Base-by-base conservation (phyloP, 2,797 vertebrate species). In the Rhadinocentrus ornatus region DNA sequence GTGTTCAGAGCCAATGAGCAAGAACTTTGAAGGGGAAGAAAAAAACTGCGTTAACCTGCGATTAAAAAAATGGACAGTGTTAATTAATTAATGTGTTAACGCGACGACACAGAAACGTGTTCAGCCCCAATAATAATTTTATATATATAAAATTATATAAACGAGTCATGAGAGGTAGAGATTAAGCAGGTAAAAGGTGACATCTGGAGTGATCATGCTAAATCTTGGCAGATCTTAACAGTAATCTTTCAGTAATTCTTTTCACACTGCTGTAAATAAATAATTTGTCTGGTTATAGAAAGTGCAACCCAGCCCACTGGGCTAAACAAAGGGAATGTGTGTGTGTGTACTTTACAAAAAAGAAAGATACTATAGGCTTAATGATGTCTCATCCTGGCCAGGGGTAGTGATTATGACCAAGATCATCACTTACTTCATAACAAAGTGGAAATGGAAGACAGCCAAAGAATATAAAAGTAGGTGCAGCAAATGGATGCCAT, bases 351-450 rank as follows among this genome's bases (percentile, higher is more conserved):
- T 22, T 61, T 56, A 37, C 16, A 41, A 41, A 41, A 29, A 83
- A 66, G 69, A 82, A 39, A 27, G 66, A 86, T 79, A 63, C 68
- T 73, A 65, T 58, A 80, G 62, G 77, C 69, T 87, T 83, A 48
- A 29, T 81, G 82, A 83, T 2, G 64, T 64, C 70, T 83, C 67
- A 77, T 48, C 52, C 31, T 31, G 69, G 73, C 66, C 46, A 29
- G 62, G 52, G 60, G 76, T 72, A 64, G 83, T 59, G 44, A 81
- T 73, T 82, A 75, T 62, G 48, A 84, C 10, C 15, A 71, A 48
- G 41, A 81, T 70, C 62, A 87, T 87, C 12, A 80, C 82, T 86
- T 61, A 80, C 66, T 83, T 65, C 22, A 56, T 83, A 77, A 88
- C 80, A 71, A 87, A 88, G 84, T 55, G 50, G 56, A 77, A 80